phyloP scores from a whole-genome alignment of 2,888 invertebrate genomes.

The Macrophya annulata region DNA sequence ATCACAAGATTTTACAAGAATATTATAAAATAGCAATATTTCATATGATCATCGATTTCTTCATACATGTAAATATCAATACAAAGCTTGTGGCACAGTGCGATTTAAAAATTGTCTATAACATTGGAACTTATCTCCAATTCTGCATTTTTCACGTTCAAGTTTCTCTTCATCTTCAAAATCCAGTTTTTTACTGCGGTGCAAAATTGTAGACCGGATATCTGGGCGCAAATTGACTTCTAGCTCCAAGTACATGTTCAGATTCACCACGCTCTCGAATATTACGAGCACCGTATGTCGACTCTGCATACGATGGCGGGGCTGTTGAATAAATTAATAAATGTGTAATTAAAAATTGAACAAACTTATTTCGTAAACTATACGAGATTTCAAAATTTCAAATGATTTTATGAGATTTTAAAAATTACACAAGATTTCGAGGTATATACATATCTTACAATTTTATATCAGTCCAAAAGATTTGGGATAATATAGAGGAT shows the following conservation, averaged over 20 bases:
- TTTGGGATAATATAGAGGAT: not conserved
- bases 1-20: constrained; percentile 4
- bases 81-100: constrained; percentile 19
- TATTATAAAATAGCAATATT: constrained; percentile 23
- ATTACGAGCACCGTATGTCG: constrained; percentile 83
- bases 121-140: constrained; percentile 10
- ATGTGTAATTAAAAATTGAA: not conserved
- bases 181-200: constrained; percentile 61
- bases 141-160: not conserved
- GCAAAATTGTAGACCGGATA: constrained; percentile 78
- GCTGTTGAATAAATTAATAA: constrained; percentile 77
- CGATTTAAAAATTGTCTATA: constrained; percentile 25
- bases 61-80: not conserved
- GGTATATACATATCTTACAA: not conserved
- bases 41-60: not conserved
- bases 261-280: constrained; percentile 85
- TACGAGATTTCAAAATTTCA: not conserved
- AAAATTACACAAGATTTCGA: not conserved
- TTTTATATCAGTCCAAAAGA: not conserved
- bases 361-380: not conserved
- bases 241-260: constrained; percentile 79
- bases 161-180: not conserved
- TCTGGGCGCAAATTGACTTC: constrained; percentile 73
- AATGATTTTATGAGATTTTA: not conserved
- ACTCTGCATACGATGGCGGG: constrained; percentile 86